Evolutionary conservation across 2,113 vertebrate genomes (phyloP).

Genomic region (Herpailurus yagouaroundi): DNA sequence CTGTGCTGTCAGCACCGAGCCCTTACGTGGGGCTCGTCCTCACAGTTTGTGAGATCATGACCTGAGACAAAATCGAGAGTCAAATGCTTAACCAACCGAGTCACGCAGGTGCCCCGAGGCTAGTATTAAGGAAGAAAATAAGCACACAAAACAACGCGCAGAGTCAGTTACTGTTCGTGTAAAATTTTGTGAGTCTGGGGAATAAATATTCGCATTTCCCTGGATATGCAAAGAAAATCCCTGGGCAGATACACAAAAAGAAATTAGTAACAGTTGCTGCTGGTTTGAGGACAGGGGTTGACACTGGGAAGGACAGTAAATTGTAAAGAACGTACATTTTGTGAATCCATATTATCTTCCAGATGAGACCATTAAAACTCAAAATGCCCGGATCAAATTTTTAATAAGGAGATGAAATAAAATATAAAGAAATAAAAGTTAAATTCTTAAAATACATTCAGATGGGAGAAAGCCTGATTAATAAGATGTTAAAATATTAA

Average conservation of each 20-base stretch:
- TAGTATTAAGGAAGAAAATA: not conserved
- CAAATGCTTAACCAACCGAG: too few species aligned
- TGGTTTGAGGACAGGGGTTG: not conserved
- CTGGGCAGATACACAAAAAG: not conserved
- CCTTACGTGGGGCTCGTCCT: too few species aligned
- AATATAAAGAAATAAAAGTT: not conserved
- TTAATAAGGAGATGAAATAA: not conserved
- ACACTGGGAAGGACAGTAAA: not conserved
- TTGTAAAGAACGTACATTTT: not conserved
- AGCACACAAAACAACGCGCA: not conserved
- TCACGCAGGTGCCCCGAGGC: too few species aligned
- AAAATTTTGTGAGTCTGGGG: not conserved
- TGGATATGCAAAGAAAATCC: not conserved
- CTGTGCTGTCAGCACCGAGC: too few species aligned
- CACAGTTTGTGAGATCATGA: too few species aligned
- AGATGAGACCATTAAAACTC: not conserved
- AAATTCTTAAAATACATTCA: not conserved
- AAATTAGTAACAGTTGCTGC: not conserved
- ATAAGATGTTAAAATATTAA: not conserved
- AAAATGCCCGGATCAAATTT: constrained; percentile 11
- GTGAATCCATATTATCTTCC: not conserved
- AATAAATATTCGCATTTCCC: not conserved
- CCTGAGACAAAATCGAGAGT: too few species aligned
- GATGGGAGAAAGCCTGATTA: not conserved
- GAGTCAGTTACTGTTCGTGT: not conserved